Evolutionary conservation across 2,797 vertebrate species (phyloP), one percentile per base, ranked within the genome.

Genomic region (Pseudochirops cupreus): DNA sequence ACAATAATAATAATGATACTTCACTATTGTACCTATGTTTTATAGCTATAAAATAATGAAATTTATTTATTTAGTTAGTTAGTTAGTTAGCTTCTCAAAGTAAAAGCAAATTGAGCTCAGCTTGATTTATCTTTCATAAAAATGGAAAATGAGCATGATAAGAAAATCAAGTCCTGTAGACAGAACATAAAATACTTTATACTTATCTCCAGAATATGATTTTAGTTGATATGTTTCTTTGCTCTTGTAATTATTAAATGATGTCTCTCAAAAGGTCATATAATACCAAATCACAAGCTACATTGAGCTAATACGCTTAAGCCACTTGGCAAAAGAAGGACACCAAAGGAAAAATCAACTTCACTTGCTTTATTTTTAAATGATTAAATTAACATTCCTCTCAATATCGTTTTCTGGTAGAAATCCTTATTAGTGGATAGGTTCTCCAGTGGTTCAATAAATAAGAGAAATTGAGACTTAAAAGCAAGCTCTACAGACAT

Each of bases 41-140:
- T 39, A 0, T 74, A 74, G 14, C 62, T 74, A 39, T 39, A 39
- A 74, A 74, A 39, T 74, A 39, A 28, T 93, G 93, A 95, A 7
- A 97, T 82, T 0, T 0, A 7, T 1, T 90, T 92, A 96, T 95
- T 96, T 96, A 97, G 94, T 92, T 94, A n/a, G n/a, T 74, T 92
- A 94, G 92, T 97, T 98, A 46, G 1, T 96, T 97, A 90, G 95
- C 91, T 93, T 95, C 93, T 95, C 90, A 95, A 97, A 95, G 95
- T 96, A 91, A 90, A 94, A 96, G 58, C 28, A 90, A 94, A 95
- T 18, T 93, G 59, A 74, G n/a, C 39, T 92, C 1, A 58, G 90
- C 91, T 3, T 91, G 31, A 91, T 91, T 91, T 97, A 92, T 52
- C 28, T 57, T 0, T 90, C 95, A 4, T 26, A 82, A 92, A 39